These are phyloP conservation scores for Sussaba pulchella DNA, from an alignment of 2,888 invertebrate species.

Conservation along the genomic window DNA sequence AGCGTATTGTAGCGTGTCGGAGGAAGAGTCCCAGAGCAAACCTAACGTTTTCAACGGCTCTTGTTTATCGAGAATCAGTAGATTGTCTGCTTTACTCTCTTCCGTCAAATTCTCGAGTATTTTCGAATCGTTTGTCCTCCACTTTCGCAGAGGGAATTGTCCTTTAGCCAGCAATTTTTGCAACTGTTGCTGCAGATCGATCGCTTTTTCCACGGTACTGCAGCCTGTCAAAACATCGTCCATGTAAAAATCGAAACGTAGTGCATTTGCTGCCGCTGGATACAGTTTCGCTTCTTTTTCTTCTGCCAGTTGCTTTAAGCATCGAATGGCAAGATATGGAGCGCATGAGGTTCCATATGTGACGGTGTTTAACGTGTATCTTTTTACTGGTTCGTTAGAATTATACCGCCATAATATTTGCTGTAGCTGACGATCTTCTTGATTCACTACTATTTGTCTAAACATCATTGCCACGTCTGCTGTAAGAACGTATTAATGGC, in stretches of 20 bases:
- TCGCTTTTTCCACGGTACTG: conserved; percentile 47
- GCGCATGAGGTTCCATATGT: conserved; percentile 59
- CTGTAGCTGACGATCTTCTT: conserved; percentile 57
- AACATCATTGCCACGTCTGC: conserved; percentile 47
- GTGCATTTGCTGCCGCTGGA: conserved; percentile 36
- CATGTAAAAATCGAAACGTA: conserved; percentile 53
- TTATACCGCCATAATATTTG: conserved; percentile 56
- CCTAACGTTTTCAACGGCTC: conserved; percentile 45
- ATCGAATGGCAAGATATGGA: conserved; percentile 61
- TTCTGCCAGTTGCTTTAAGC: conserved; percentile 50
- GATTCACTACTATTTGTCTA: conserved; percentile 36
- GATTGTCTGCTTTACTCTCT: conserved; percentile 29
- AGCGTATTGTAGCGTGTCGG: conserved; percentile 30
- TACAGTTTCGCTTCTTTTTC: conserved; percentile 38
- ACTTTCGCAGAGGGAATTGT: conserved; percentile 56
- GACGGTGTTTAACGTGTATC: conserved; percentile 50
- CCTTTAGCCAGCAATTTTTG: conserved; percentile 43
- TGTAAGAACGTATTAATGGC: neutral
- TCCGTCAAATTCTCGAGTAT: conserved; percentile 18
- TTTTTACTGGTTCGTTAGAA: neutral
- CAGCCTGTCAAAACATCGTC: conserved; percentile 59
- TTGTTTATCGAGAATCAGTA: conserved; percentile 43
- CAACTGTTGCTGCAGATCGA: conserved; percentile 47
- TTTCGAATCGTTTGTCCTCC: conserved; percentile 52
- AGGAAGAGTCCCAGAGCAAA: conserved; percentile 50